Percentiles rank a stretch among this genome's conserved stretches.
phyloP scores from a whole-genome alignment of 2,888 invertebrate genomes.

The Cacoxenus indagator region DNA sequence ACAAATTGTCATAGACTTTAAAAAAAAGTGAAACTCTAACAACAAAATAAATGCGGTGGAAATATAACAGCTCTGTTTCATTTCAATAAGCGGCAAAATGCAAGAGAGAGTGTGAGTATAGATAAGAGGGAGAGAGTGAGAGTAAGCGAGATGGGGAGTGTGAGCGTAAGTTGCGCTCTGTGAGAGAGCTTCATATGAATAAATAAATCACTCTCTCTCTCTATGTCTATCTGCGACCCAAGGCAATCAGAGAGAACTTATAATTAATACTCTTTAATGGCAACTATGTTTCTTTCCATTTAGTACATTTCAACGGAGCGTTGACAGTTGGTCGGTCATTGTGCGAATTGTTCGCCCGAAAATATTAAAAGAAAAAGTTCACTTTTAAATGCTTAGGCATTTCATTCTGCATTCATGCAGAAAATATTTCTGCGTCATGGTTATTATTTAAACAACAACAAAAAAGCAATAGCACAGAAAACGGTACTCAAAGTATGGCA shows the following conservation, averaged over 20 bases:
- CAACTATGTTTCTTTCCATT: too few species aligned
- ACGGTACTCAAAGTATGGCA: too few species aligned
- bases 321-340: not conserved
- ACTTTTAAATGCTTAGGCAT: constrained; percentile 52
- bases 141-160: too few species aligned
- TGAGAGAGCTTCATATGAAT: not conserved
- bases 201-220: not conserved
- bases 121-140: too few species aligned
- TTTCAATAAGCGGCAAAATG: too few species aligned
- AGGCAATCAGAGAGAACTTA: not conserved
- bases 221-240: not conserved
- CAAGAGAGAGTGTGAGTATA: too few species aligned
- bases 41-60: too few species aligned
- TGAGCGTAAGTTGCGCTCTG: not conserved
- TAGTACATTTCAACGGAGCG: not conserved
- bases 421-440: constrained; percentile 38
- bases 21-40: too few species aligned
- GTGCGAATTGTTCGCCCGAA: not conserved
- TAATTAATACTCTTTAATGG: too few species aligned
- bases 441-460: not conserved
- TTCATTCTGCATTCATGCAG: constrained; percentile 55
- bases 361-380: constrained; percentile 70
- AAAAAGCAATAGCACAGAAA: not conserved
- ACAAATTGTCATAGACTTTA: too few species aligned
- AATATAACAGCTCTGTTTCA: too few species aligned